Conservation (phyloP, 2,797 vertebrate species). For the Sciaenops ocellatus region DNA sequence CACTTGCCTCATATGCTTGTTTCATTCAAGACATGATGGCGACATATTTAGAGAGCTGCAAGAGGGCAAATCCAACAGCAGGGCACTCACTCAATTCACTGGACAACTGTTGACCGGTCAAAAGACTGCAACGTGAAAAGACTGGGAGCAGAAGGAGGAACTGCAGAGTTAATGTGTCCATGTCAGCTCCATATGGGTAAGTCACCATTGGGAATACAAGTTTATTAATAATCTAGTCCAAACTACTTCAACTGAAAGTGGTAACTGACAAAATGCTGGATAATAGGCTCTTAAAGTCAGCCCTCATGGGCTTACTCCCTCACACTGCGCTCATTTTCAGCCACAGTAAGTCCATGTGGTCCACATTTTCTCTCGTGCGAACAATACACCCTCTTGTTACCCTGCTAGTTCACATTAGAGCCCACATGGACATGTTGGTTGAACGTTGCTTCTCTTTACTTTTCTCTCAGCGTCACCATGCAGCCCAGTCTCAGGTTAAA, state of each 20-base stretch:
- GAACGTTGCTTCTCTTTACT: not conserved
- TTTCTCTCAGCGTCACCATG: not conserved
- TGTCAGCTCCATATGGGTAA: not conserved
- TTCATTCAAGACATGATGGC: not conserved
- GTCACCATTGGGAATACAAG: not conserved
- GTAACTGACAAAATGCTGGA: not conserved
- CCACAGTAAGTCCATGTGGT: not conserved
- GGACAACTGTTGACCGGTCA: slow-evolving; percentile 10
- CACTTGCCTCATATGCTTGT: not conserved
- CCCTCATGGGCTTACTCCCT: not conserved
- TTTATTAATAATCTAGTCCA: slow-evolving; percentile 18
- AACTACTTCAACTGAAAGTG: slow-evolving; percentile 4
- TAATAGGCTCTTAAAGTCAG: slow-evolving; percentile 1
- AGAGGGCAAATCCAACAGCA: not conserved
- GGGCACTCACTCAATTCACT: not conserved
- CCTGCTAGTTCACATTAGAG: not conserved
- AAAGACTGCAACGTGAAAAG: not conserved
- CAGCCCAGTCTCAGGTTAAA: not conserved
- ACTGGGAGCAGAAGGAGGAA: not conserved
- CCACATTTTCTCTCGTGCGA: not conserved
- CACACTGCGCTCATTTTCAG: not conserved
- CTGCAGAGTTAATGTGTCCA: not conserved
- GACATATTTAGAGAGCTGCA: not conserved
- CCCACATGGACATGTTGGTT: not conserved
- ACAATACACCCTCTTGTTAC: not conserved